phyloP scores from a whole-genome alignment of 1,140 invertebrate species.

The Procambarus virginalis region DNA sequence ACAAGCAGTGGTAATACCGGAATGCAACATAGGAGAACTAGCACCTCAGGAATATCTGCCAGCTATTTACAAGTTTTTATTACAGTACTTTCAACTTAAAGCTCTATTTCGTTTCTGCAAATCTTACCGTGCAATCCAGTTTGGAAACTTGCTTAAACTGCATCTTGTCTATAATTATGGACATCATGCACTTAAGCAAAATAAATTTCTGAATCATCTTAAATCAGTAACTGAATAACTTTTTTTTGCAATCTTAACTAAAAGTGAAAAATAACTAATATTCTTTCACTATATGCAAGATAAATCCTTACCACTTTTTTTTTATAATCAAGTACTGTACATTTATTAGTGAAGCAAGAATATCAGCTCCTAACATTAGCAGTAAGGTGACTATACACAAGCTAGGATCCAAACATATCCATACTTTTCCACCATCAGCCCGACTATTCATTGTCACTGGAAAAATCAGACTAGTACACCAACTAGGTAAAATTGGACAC shows the following conservation, averaged over 20 bases:
- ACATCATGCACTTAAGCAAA: slow-evolving; percentile 54
- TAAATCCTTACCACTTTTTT: slow-evolving; percentile 25
- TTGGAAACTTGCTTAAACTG: not conserved
- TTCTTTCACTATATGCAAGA: slow-evolving; percentile 25
- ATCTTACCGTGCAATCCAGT: not conserved
- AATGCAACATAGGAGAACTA: slow-evolving; percentile 64
- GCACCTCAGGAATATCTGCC: slow-evolving; percentile 51
- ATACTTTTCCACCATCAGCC: slow-evolving; percentile 24
- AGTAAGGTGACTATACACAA: slow-evolving; percentile 60
- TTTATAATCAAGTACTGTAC: slow-evolving; percentile 55
- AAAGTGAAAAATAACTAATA: slow-evolving; percentile 5
- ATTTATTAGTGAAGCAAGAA: slow-evolving; percentile 65
- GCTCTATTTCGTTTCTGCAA: slow-evolving; percentile 46
- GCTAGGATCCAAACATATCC: slow-evolving; percentile 58
- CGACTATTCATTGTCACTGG: slow-evolving; percentile 46
- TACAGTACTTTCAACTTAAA: slow-evolving; percentile 50
- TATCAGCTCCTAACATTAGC: slow-evolving; percentile 60
- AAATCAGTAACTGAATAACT: not conserved
- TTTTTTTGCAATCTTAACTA: not conserved
- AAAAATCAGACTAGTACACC: slow-evolving; percentile 52
- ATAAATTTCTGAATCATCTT: slow-evolving; percentile 18
- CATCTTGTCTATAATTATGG: slow-evolving; percentile 33
- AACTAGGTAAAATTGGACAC: slow-evolving; percentile 38
- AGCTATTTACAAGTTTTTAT: slow-evolving; percentile 38
- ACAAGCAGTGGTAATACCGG: slow-evolving; percentile 56